phyloP scores from a whole-genome alignment of 2,797 vertebrate species.

The Monodelphis domestica region DNA sequence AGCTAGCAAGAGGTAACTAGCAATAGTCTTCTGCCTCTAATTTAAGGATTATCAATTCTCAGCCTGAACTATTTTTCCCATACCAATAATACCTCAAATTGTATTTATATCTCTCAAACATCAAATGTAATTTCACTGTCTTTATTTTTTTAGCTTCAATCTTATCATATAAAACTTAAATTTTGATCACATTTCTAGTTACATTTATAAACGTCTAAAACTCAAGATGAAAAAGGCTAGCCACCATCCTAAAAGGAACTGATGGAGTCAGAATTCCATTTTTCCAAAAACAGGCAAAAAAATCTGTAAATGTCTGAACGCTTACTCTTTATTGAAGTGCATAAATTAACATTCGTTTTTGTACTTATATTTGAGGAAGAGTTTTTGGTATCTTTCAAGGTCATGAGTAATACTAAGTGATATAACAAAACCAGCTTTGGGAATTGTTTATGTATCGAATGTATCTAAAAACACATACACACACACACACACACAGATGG shows the following conservation, averaged over 20 bases:
- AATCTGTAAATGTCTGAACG: not conserved
- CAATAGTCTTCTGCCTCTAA: not conserved
- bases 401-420: not conserved
- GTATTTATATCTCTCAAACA: constrained; percentile 27
- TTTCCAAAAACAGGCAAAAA: constrained; percentile 30
- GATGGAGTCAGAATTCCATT: no score
- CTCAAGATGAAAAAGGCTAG: no score
- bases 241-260: constrained; percentile 2
- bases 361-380: constrained; percentile 13
- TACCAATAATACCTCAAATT: not conserved
- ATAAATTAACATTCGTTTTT: constrained; percentile 31
- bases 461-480: not conserved
- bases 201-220: not conserved
- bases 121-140: constrained; percentile 9
- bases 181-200: constrained; percentile 15
- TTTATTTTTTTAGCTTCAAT: constrained; percentile 9
- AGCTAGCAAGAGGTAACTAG: not conserved
- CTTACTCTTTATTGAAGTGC: not conserved
- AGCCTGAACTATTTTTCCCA: not conserved
- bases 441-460: not conserved
- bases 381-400: not conserved
- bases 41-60: not conserved
- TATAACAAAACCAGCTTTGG: constrained; percentile 10
- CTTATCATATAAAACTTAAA: constrained; percentile 10
- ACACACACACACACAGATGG: not conserved